A percentile compares a stretch with the other conserved stretches of the same genome.
phyloP scores from a whole-genome alignment of 2,113 vertebrate species.

The Megaceryle maxima region DNA sequence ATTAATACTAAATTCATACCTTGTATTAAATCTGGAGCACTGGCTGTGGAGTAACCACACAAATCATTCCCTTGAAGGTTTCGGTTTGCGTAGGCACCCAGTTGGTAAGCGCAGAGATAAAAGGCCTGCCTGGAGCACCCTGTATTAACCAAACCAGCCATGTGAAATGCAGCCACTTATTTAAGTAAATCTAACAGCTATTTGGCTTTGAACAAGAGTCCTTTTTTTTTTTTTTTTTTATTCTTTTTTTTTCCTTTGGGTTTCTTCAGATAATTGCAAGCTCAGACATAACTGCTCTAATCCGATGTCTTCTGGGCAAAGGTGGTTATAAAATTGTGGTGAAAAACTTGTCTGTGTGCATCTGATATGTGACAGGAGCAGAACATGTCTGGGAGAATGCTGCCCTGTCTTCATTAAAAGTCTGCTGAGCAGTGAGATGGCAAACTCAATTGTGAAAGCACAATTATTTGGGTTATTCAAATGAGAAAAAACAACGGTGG shows the following conservation, averaged over 20 bases:
- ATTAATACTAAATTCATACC: neutral
- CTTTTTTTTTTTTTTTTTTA: neutral
- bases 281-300: neutral
- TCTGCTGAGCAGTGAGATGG: neutral
- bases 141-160: neutral
- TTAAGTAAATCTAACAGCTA: neutral
- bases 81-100: neutral
- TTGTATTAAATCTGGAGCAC: neutral
- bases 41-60: neutral
- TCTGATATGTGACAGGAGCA: neutral
- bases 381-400: neutral
- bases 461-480: neutral
- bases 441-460: neutral
- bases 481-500: neutral
- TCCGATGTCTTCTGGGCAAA: neutral
- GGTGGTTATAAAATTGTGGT: neutral
- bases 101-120: neutral
- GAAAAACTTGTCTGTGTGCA: neutral
- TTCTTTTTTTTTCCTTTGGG: neutral
- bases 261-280: conserved; percentile 21
- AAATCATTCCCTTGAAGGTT: neutral
- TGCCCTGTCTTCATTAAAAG: neutral
- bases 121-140: conserved; percentile 31
- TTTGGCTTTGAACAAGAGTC: neutral
- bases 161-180: neutral